A percentile compares a stretch with the other conserved stretches of the same genome.
These are phyloP conservation scores for Eupithecia dodoneata DNA, from an alignment of 2,888 invertebrate genomes.

Conservation along the genomic window DNA sequence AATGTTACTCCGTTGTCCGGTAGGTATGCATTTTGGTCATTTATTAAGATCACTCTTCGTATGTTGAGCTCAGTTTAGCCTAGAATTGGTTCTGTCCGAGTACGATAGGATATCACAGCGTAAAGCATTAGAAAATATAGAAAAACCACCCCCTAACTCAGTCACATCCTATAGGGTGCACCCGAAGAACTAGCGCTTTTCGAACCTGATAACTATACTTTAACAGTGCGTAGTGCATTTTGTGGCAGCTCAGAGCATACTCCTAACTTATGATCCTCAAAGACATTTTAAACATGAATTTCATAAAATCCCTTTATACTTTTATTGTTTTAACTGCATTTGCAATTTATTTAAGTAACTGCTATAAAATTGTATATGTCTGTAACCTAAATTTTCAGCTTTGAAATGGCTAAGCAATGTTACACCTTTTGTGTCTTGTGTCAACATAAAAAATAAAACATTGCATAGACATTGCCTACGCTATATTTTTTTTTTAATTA, in stretches of 20 bases:
- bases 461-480: neutral
- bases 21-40: neutral
- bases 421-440: neutral
- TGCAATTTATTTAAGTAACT: neutral
- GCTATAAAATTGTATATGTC: neutral
- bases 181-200: conserved; percentile 15
- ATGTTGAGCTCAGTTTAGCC: conserved; percentile 55
- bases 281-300: neutral
- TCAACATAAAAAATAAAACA: neutral
- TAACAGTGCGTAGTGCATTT: neutral
- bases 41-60: conserved; percentile 5
- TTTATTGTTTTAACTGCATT: neutral
- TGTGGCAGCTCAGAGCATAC: neutral
- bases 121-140: conserved; percentile 45
- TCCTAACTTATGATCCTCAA: neutral
- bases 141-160: conserved; percentile 14
- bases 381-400: neutral
- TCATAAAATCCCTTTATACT: neutral
- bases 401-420: neutral
- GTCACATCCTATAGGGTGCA: conserved; percentile 26
- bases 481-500: neutral
- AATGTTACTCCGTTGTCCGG: neutral
- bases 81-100: conserved; percentile 76
- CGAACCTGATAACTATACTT: neutral
- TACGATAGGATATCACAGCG: conserved; percentile 56